phyloP scores from a whole-genome alignment of 2,888 invertebrate species.

The Salticus scenicus region DNA sequence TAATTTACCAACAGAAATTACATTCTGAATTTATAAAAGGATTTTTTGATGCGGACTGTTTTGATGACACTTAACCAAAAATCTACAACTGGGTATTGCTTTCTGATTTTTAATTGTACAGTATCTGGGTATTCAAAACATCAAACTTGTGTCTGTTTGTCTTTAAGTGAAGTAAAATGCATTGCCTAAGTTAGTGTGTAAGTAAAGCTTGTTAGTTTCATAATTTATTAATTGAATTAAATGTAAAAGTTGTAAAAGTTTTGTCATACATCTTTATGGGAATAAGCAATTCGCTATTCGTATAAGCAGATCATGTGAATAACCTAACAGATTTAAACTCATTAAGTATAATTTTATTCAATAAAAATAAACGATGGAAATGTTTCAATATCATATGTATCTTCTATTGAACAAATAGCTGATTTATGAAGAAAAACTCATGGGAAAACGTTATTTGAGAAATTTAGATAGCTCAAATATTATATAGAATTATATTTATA shows the following conservation, averaged over 20 bases:
- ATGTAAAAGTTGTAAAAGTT: background rate
- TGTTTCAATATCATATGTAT: background rate
- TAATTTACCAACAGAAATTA: background rate
- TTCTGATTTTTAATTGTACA: background rate
- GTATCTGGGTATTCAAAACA: background rate
- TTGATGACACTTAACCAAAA: background rate
- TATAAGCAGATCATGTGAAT: background rate
- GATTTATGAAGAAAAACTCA: background rate
- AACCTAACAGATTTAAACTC: background rate
- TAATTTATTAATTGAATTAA: background rate
- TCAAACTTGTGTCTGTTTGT: background rate
- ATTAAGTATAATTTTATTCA: conserved; percentile 13
- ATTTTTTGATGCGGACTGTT: background rate
- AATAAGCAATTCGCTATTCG: conserved; percentile 12
- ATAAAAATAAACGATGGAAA: background rate
- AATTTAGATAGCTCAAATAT: background rate
- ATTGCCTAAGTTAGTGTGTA: background rate
- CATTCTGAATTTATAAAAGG: background rate
- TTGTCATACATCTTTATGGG: background rate
- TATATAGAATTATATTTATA: background rate
- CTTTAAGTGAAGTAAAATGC: background rate
- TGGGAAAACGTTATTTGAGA: background rate
- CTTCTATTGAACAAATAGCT: background rate
- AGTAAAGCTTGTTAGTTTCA: background rate
- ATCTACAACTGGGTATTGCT: background rate